Percentiles rank a stretch among this genome's conserved stretches.
Conservation (phyloP, 2,797 vertebrate genomes). For the Anguilla megastoma region DNA sequence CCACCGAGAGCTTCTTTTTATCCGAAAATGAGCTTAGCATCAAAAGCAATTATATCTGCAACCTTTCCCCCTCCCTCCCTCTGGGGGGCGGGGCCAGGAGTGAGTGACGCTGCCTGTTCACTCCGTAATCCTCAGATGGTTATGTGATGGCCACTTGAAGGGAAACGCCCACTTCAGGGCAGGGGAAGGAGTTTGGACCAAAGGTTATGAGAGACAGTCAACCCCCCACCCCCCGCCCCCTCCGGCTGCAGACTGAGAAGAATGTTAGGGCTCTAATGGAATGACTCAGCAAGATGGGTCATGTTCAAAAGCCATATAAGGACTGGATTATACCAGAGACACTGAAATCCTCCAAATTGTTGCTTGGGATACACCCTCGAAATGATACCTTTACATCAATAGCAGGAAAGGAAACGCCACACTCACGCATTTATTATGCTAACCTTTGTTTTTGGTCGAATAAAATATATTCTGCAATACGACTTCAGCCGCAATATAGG, state of each 20-base stretch:
- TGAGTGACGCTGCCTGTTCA: conserved; percentile 14
- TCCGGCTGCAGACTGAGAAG: neutral
- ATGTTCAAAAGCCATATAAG: conserved; percentile 15
- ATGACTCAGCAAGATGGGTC: neutral
- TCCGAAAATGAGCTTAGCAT: conserved; percentile 67
- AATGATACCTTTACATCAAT: conserved; percentile 18
- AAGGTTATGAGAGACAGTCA: neutral
- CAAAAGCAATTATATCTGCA: conserved; percentile 69
- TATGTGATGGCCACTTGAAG: neutral
- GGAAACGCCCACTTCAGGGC: conserved; percentile 5
- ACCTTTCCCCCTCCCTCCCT: conserved; percentile 48
- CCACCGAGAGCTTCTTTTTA: conserved; percentile 61
- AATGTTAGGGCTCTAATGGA: conserved; percentile 11
- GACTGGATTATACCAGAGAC: conserved; percentile 12
- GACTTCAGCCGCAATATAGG: neutral
- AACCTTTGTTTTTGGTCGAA: neutral
- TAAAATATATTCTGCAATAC: neutral
- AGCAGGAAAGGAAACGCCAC: neutral
- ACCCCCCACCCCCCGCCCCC: neutral
- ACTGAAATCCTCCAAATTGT: conserved; percentile 10
- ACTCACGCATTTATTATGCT: neutral
- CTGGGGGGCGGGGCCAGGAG: neutral
- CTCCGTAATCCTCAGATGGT: neutral
- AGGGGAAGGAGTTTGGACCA: neutral
- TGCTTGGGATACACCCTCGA: neutral